Base-by-base conservation (phyloP, 2,113 vertebrate genomes). In the Anhinga anhinga region DNA sequence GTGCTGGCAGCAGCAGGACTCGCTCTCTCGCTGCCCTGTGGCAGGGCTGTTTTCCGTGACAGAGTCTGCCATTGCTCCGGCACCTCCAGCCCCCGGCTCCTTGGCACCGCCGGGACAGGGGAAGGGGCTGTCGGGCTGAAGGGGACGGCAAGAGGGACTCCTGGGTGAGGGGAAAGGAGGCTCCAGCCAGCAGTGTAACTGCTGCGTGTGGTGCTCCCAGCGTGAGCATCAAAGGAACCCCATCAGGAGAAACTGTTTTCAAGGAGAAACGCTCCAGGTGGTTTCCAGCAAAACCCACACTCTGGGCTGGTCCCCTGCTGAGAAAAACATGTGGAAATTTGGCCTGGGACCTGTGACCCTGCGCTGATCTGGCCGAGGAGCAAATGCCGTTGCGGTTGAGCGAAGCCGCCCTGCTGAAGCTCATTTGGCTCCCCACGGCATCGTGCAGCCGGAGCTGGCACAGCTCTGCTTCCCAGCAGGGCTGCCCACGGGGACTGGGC, bases 1-100 rank as follows among this genome's bases (percentile, higher is more conserved):
- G 32, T 11, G 32, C 40, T 74, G 23, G 14, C 12, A 26, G 65
- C 21, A 36, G 45, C 9, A 82, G 32, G 27, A 49, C 17, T 53
- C 18, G 13, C n/a, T 61, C 2, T 0, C 45, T 66, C 0, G 0
- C 18, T 73, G 44, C 38, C 63, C 66, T 0, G 0, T 32, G 32
- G 26, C 53, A 69, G n/a, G 58, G 49, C 36, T 74, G 27, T 73
- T 84, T 84, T 50, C 30, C 5, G 1, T 66, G 30, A 61, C 23
- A 77, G 44, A 18, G 8, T 11, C 44, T 58, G 19, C 34, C 45
- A 19, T 40, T 0, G 0, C 36, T 42, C 56, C 3, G 2, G 21
- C 27, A 32, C 29, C 40, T 26, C 32, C 52, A 69, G 32, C 10
- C 29, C 13, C 38, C 3, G 2, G 20, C 23, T 83, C 42, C 82